These are phyloP conservation scores for Mercenaria mercenaria DNA, from an alignment of 1,140 invertebrate genomes.

Conservation along the genomic window DNA sequence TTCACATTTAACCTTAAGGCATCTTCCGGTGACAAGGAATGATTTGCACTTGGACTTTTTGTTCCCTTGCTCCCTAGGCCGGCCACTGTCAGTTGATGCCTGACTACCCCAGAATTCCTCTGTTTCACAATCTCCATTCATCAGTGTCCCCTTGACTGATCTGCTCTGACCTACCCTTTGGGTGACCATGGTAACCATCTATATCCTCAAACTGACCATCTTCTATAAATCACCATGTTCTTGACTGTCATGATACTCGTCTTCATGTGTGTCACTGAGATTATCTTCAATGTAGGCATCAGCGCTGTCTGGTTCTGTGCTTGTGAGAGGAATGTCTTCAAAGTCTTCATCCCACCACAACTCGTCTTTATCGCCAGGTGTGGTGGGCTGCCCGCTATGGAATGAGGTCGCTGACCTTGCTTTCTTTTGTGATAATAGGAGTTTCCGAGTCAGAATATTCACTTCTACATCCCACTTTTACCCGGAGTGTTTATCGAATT, in stretches of 20 bases:
- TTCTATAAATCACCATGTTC: constrained; percentile 63
- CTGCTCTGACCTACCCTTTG: background rate
- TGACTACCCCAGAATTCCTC: constrained; percentile 60
- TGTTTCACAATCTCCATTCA: constrained; percentile 67
- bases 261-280: constrained; percentile 50
- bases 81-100: constrained; percentile 43
- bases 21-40: constrained; percentile 59
- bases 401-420: constrained; percentile 41
- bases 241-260: constrained; percentile 49
- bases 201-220: constrained; percentile 64
- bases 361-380: constrained; percentile 60
- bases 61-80: constrained; percentile 46
- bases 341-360: constrained; percentile 66
- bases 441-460: constrained; percentile 69
- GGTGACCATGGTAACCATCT: constrained; percentile 28
- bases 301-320: constrained; percentile 57
- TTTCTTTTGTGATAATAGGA: constrained; percentile 37
- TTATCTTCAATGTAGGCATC: constrained; percentile 62
- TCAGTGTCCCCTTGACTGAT: constrained; percentile 63
- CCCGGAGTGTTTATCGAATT: constrained; percentile 69
- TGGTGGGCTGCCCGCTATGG: constrained; percentile 48
- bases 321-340: constrained; percentile 63
- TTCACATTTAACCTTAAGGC: constrained; percentile 44
- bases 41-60: constrained; percentile 48
- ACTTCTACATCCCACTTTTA: constrained; percentile 64